Evolutionary conservation across 1,140 invertebrate genomes (phyloP), one percentile per base, ranked within the genome.

Genomic region (Thaumetopoea pityocampa): DNA sequence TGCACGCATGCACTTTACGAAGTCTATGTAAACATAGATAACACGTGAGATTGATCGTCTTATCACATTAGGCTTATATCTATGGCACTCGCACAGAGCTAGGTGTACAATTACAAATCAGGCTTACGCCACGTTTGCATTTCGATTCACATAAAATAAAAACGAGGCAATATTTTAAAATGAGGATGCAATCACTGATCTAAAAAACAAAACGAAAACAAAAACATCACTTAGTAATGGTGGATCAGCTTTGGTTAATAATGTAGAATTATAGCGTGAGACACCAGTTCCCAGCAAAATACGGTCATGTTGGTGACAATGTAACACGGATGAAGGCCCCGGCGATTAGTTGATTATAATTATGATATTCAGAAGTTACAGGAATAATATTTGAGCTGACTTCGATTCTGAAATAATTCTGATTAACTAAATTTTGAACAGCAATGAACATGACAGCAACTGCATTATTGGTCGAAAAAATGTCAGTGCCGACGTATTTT

Each of bases 21-120:
- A 69, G 57, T 69, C 72, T 77, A 73, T 71, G 67, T 71, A 67
- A 43, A 71, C 65, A 73, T 73, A 69, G 65, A 66, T 77, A 77
- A 77, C 63, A 64, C 53, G 24, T 36, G 37, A 36, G 42, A 45
- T 43, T 22, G 50, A 33, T 38, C 42, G 23, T 18, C n/a, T n/a
- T 40, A 30, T 15, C 26, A 18, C 28, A 43, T 44, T 35, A 46
- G 47, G 41, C 41, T 40, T 45, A 24, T 44, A 16, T 42, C 33
- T 26, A 46, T 48, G 41, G 41, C 46, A 52, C 48, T 42, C 26
- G 42, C 42, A 44, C 18, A 17, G 20, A 27, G 23, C 16, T 42
- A 18, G 24, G 36, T 19, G 32, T 28, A 22, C 1, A 10, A 3
- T 20, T 6, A 35, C 11, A n/a, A n/a, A n/a, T 3, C 3, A 15